Evolutionary conservation across 2,113 vertebrate genomes (phyloP).

Genomic region (Egretta garzetta): DNA sequence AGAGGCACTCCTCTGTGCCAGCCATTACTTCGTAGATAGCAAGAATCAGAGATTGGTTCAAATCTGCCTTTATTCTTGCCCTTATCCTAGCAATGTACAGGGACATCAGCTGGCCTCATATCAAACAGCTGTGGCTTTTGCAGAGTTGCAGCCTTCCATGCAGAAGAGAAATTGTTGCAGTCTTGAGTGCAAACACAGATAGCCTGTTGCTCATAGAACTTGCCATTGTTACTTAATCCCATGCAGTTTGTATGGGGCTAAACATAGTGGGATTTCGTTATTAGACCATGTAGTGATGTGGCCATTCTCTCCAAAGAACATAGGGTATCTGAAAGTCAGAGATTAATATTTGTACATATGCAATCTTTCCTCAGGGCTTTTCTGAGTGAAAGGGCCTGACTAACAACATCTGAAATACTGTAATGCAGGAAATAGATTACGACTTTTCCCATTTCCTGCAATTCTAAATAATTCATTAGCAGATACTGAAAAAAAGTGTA

Average conservation of each 20-base stretch:
- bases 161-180: background rate
- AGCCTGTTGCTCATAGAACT: background rate
- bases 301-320: background rate
- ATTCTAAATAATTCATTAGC: background rate
- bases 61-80: background rate
- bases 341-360: background rate
- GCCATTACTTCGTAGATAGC: background rate
- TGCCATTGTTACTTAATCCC: background rate
- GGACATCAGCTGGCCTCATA: background rate
- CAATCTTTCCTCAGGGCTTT: background rate
- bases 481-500: background rate
- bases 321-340: background rate
- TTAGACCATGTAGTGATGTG: background rate
- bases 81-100: background rate
- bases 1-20: background rate
- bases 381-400: background rate
- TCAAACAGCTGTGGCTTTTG: background rate
- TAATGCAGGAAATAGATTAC: background rate
- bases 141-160: background rate
- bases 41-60: background rate
- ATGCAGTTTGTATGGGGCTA: background rate
- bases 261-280: background rate
- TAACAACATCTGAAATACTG: background rate
- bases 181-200: accelerated
- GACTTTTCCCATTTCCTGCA: background rate